Base-by-base conservation (phyloP, 2,888 invertebrate genomes). In the Halocaridina rubra region DNA sequence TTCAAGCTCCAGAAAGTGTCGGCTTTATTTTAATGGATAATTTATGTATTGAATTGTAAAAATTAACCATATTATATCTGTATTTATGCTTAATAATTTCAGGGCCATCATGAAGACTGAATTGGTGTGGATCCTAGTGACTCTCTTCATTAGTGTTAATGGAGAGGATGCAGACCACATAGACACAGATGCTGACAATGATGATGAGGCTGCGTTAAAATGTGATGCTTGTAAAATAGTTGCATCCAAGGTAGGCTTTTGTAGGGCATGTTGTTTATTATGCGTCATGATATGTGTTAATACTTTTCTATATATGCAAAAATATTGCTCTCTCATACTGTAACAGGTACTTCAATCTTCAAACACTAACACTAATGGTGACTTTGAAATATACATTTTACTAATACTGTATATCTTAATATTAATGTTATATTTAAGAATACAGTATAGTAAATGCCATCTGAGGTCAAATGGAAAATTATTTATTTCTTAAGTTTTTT, bases 211-310 rank as follows among this genome's bases (percentile, higher is more conserved):
- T 19, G 79, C 69, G 8, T 33, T 80, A 24, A 85, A 85, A 59
- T 85, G 85, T 77, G 85, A 85, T 85, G 85, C 85, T 10, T 85
- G 85, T 16, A 80, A n/a, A 61, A 39, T 76, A 27, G 61, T 85
- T 8, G 67, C 77, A n/a, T 19, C 29, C 24, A 85, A 80, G 76
- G 85, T 85, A 76, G 46, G 74, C 7, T 4, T 24, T 19, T 10
- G 29, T n/a, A n/a, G n/a, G n/a, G n/a, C n/a, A n/a, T n/a, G n/a
- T n/a, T 64, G 10, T 7, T 13, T 33, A 16, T 74, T 27, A 27
- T 16, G 0, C 5, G 29, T 27, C 27, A 4, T 1, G 22, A 8
- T 53, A 53, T 4, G 16, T 7, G 24, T 27, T 53, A 24, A 24
- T 75, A 24, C 16, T 2, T 24, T 7, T 19, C 4, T 53, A 75